phyloP scores from a whole-genome alignment of 2,888 invertebrate species.

The Coelopa pilipes region DNA sequence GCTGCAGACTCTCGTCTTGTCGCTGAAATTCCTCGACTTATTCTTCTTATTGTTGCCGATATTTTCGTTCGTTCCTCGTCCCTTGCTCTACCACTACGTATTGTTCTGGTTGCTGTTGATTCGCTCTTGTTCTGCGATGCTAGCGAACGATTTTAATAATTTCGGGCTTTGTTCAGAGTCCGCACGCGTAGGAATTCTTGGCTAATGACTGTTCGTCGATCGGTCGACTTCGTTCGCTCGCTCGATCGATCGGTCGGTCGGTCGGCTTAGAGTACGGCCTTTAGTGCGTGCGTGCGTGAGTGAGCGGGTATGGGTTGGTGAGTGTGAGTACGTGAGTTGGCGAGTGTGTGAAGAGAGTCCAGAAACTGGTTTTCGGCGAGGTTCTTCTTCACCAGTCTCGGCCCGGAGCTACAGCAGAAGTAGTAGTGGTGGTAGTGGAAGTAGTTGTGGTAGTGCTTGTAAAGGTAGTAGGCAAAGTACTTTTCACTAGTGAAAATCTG shows the following conservation, averaged over 20 bases:
- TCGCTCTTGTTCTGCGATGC: neutral
- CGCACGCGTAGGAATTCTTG: conserved; percentile 27
- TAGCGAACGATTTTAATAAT: too few species aligned
- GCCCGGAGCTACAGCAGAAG: too few species aligned
- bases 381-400: too few species aligned
- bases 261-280: neutral
- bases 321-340: too few species aligned
- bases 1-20: conserved; percentile 37
- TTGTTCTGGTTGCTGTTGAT: neutral
- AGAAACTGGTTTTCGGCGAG: too few species aligned
- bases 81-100: neutral
- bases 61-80: conserved; percentile 27
- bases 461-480: too few species aligned
- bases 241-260: neutral
- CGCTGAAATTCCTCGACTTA: neutral
- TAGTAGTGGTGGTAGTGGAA: too few species aligned
- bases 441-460: too few species aligned
- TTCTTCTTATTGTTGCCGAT: conserved; percentile 23
- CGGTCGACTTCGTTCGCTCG: neutral
- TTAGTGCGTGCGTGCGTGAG: too few species aligned
- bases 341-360: too few species aligned
- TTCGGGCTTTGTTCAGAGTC: neutral
- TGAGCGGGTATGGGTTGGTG: too few species aligned
- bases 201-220: conserved; percentile 9
- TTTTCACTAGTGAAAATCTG: too few species aligned